Base-by-base conservation (phyloP, 92 coral and sea anemone genomes). In the Hydrozoanthus gracilis region DNA sequence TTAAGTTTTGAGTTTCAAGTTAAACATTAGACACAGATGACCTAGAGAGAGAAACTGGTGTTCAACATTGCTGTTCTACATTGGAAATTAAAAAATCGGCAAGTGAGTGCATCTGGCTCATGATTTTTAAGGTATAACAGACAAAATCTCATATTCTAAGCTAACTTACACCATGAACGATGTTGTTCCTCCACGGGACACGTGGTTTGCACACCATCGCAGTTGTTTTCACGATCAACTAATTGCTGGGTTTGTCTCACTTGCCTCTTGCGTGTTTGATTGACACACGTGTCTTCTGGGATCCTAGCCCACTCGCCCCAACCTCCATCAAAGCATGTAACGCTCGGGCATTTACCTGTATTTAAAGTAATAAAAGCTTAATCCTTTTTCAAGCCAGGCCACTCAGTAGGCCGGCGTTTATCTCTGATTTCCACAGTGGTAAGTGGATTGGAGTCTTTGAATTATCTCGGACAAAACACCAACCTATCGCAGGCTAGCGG, bases 281-380 rank as follows among this genome's bases (percentile, higher is more conserved):
- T 82, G 7, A 91, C 62, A 55, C 98, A 95, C 5, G 91, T 90
- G 61, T 93, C 98, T 39, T 87, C 78, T 13, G 96, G 95, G 15
- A 93, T 74, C 13, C 89, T 84, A 46, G 91, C 96, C 98, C 98
- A 95, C 58, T 73, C 70, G 75, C 92, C 86, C 98, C 98, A 95
- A 45, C 86, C 87, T 44, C 95, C 91, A 20, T 87, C 89, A 14
- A 66, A 49, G 76, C 98, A 95, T 12, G 66, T 82, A 5, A 91
- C 96, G 9, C 86, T 71, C 48, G 85, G 84, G 69, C 98, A 95
- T 74, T 93, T 95, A 91, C 98, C 98, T 95, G 86, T 11, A 17
- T 5, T 8, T 55, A 4, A 4, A 56, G n/a, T 4, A 6, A 4
- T 60, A 60, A 7, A 60, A 4, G n/a, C 12, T 16, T 61, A 12